A percentile compares a stretch with the other conserved stretches of the same genome.
Conservation (phyloP, 2,797 vertebrate genomes). For the Micropoecilia bifurca region DNA sequence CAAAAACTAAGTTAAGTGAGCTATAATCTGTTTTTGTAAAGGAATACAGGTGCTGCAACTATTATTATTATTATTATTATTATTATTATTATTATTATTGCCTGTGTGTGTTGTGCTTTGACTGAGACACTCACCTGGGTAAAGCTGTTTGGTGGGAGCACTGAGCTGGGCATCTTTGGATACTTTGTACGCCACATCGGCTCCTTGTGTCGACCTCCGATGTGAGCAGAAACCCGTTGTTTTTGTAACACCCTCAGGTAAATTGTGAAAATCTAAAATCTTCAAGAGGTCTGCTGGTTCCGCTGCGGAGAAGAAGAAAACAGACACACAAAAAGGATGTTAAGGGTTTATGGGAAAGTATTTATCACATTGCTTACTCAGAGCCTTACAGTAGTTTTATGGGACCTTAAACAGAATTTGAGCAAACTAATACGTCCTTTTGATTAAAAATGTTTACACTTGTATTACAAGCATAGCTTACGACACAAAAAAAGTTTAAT, state of each 20-base stretch:
- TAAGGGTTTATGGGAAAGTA: slow-evolving; percentile 6
- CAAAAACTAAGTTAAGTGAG: not conserved
- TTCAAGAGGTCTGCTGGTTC: slow-evolving; percentile 96
- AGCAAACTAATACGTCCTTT: not conserved
- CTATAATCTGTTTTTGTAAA: not conserved
- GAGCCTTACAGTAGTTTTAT: not conserved
- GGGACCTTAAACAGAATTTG: not conserved
- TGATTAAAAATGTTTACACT: not conserved
- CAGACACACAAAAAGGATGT: slow-evolving; percentile 20
- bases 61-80: too few species aligned
- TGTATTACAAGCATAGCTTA: not conserved
- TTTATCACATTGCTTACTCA: not conserved
- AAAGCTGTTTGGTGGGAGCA: slow-evolving; percentile 95
- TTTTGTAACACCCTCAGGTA: slow-evolving; percentile 94
- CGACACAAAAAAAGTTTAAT: not conserved
- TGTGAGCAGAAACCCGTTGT: slow-evolving; percentile 92
- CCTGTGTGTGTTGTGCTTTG: too few species aligned
- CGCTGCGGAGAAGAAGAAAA: slow-evolving; percentile 71
- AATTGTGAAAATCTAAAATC: slow-evolving; percentile 97
- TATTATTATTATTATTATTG: too few species aligned
- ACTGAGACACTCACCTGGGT: slow-evolving; percentile 78
- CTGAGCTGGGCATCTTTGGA: slow-evolving; percentile 95
- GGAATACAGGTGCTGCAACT: too few species aligned
- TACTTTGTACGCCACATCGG: slow-evolving; percentile 94
- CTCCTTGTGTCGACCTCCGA: slow-evolving; percentile 88